Percentiles rank a stretch among this genome's conserved stretches.
Evolutionary conservation across 1,140 invertebrate species (phyloP).

Genomic region (Drosophila pallidifrons): DNA sequence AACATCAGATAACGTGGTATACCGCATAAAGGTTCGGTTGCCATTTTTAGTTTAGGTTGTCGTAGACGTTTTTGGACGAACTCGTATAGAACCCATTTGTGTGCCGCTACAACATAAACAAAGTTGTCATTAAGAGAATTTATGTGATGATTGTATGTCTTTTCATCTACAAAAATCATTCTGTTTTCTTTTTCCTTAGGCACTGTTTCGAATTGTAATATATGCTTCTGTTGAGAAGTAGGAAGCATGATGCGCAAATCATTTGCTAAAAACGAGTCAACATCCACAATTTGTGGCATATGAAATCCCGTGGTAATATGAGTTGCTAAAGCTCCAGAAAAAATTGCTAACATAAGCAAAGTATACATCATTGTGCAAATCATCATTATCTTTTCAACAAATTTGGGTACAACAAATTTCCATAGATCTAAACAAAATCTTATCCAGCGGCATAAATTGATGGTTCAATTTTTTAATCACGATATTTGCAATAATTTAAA

Average conservation of each 20-base stretch:
- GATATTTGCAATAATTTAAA: no score
- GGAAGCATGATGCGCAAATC: not conserved
- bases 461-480: no score
- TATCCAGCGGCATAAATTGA: no score
- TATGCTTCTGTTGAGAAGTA: no score
- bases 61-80: conserved; percentile 3
- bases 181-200: not conserved
- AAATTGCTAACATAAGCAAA: not conserved
- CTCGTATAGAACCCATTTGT: not conserved
- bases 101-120: conserved; percentile 6
- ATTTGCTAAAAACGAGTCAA: not conserved
- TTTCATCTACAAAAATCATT: not conserved
- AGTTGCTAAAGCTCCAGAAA: not conserved
- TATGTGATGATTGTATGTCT: not conserved
- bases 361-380: not conserved
- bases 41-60: conserved; percentile 10
- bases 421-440: no score
- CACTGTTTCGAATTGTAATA: not conserved
- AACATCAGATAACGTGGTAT: not conserved
- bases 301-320: not conserved
- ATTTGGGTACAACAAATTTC: no score
- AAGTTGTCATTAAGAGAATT: conserved; percentile 10
- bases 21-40: not conserved
- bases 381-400: conserved; percentile 3
- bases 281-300: not conserved